Conservation (phyloP, 2,888 invertebrate genomes). For the Silvanus unidentatus region DNA sequence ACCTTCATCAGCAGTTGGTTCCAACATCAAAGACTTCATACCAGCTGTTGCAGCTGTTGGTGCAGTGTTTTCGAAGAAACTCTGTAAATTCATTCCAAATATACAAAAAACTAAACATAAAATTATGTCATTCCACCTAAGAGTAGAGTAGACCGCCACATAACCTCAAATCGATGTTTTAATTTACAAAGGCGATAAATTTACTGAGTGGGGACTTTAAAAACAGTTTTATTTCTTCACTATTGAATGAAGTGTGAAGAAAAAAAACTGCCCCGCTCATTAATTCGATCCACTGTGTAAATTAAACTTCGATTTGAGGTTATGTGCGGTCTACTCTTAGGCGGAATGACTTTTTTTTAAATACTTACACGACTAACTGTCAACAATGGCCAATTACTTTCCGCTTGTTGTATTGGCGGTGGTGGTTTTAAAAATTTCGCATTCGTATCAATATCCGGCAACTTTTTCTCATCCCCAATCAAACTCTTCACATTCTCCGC, state of each 20-base stretch:
- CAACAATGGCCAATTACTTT: conserved; percentile 94
- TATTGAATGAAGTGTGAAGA: too few species aligned
- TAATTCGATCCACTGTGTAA: too few species aligned
- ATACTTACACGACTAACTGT: conserved; percentile 74
- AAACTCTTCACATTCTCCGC: conserved; percentile 66
- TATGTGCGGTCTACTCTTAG: too few species aligned
- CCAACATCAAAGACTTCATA: conserved; percentile 50
- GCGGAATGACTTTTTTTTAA: too few species aligned
- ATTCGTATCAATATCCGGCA: conserved; percentile 69
- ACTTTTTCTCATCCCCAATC: conserved; percentile 46
- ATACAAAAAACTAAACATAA: not conserved
- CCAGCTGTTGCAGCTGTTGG: conserved; percentile 44
- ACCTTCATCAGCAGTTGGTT: conserved; percentile 48
- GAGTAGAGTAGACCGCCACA: too few species aligned
- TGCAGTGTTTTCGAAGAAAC: conserved; percentile 60
- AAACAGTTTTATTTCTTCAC: too few species aligned
- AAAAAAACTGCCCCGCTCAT: too few species aligned
- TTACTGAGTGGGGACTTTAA: too few species aligned
- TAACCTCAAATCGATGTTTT: conserved; percentile 1
- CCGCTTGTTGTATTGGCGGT: conserved; percentile 81
- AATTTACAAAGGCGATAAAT: too few species aligned
- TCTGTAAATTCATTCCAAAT: conserved; percentile 38
- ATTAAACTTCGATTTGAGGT: too few species aligned
- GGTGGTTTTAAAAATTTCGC: conserved; percentile 81
- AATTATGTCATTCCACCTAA: not conserved